Evolutionary conservation across 2,113 vertebrate species (phyloP).

Genomic region (Vicugna pacos): DNA sequence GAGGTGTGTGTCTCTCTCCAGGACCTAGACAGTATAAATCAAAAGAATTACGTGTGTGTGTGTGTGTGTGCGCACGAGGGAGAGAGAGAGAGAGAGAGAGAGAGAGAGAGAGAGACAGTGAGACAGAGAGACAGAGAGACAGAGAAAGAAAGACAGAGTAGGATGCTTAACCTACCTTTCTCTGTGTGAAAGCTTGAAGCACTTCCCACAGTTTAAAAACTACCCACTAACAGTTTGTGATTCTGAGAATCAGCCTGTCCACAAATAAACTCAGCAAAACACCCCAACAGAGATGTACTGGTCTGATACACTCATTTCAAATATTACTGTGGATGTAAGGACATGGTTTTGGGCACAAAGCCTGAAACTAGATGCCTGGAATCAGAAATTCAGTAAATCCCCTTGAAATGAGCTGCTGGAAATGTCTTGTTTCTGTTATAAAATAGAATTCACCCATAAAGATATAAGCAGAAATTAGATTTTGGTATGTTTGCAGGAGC

Average conservation of each 20-base stretch:
- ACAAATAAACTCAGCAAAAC: background rate
- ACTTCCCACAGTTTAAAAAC: background rate
- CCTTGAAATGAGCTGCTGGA: background rate
- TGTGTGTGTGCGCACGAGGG: background rate
- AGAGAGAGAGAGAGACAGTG: background rate
- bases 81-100: background rate
- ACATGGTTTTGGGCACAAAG: background rate
- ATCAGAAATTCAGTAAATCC: conserved; percentile 32
- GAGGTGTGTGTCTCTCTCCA: background rate
- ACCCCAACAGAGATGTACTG: background rate
- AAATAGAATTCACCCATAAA: conserved; percentile 31
- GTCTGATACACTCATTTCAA: background rate
- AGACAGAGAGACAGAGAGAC: background rate
- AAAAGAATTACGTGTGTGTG: background rate
- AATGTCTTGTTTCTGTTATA: conserved; percentile 9
- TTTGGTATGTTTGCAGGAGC: background rate
- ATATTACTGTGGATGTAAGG: background rate
- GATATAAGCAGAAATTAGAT: conserved; percentile 47
- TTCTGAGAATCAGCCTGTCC: background rate
- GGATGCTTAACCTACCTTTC: background rate
- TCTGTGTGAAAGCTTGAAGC: background rate
- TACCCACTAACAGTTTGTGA: background rate
- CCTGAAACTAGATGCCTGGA: background rate
- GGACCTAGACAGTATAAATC: background rate
- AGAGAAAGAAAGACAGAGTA: background rate